Percentiles rank a stretch among this genome's conserved stretches.
Conservation (phyloP, 2,888 invertebrate species). For the Celastrina argiolus region DNA sequence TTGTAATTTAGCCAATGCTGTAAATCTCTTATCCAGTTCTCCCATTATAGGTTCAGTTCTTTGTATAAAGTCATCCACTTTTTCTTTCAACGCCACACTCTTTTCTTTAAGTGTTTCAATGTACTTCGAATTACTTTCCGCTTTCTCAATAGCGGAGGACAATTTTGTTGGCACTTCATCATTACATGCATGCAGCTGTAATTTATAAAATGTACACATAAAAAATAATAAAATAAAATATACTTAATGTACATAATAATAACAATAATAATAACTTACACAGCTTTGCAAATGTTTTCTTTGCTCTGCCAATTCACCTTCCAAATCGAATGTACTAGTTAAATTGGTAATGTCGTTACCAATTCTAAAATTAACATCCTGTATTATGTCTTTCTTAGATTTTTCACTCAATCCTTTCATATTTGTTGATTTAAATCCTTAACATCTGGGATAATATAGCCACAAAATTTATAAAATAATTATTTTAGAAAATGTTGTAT, state of each 20-base stretch:
- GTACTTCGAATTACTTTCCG: conserved; percentile 75
- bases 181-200: conserved; percentile 80
- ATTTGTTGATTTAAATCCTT: conserved; percentile 10
- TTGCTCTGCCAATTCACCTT: conserved; percentile 48
- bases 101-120: conserved; percentile 66
- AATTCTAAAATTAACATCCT: conserved; percentile 58
- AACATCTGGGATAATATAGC: neutral
- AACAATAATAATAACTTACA: conserved; percentile 46
- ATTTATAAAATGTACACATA: conserved; percentile 27
- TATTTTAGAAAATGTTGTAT: no score
- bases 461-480: no score
- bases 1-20: conserved; percentile 73
- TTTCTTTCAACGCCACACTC: conserved; percentile 59
- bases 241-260: neutral
- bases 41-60: conserved; percentile 60
- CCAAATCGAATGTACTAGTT: conserved; percentile 44
- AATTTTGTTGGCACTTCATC: conserved; percentile 81
- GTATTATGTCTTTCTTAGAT: conserved; percentile 68
- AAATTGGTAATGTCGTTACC: conserved; percentile 62
- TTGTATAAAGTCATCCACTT: conserved; percentile 57
- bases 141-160: conserved; percentile 79
- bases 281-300: conserved; percentile 50
- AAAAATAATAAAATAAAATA: neutral
- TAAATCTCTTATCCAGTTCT: conserved; percentile 63
- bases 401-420: conserved; percentile 48